phyloP scores from a whole-genome alignment of 2,888 invertebrate species.

The Uropetala carovei region DNA sequence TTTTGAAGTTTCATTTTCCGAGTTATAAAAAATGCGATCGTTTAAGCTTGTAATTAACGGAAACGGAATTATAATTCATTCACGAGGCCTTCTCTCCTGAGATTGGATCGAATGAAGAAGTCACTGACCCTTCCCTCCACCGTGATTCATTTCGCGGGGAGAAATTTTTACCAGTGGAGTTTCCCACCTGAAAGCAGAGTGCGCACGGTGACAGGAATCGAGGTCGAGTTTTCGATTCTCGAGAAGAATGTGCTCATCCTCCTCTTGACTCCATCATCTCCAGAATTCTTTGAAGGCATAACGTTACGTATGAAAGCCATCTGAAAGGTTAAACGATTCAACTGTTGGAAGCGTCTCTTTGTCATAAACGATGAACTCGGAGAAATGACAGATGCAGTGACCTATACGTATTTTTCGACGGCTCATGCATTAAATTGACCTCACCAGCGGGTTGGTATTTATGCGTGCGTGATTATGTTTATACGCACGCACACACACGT shows the following conservation, averaged over 20 bases:
- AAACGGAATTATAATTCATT: no score
- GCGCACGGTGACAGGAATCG: not conserved
- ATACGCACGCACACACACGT: no score
- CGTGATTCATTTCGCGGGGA: not conserved
- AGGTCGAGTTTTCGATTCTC: not conserved
- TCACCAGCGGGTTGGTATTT: no score
- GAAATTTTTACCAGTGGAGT: not conserved
- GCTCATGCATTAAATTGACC: no score
- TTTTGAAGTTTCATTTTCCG: no score
- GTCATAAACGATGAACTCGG: not conserved
- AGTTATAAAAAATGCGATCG: no score
- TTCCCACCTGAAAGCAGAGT: not conserved
- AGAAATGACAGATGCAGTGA: not conserved
- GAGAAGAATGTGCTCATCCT: not conserved
- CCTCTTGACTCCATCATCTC: slow-evolving; percentile 4
- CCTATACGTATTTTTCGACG: no score
- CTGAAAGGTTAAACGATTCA: slow-evolving; percentile 1
- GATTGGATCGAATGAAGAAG: not conserved
- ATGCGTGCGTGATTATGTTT: no score
- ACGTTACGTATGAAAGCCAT: not conserved
- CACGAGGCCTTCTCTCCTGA: no score
- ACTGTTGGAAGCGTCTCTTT: not conserved
- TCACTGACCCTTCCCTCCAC: not conserved
- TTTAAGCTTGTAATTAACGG: no score
- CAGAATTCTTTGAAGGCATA: not conserved